phyloP scores from a whole-genome alignment of 2,888 invertebrate genomes.

The Hydrotaea cyrtoneurina region DNA sequence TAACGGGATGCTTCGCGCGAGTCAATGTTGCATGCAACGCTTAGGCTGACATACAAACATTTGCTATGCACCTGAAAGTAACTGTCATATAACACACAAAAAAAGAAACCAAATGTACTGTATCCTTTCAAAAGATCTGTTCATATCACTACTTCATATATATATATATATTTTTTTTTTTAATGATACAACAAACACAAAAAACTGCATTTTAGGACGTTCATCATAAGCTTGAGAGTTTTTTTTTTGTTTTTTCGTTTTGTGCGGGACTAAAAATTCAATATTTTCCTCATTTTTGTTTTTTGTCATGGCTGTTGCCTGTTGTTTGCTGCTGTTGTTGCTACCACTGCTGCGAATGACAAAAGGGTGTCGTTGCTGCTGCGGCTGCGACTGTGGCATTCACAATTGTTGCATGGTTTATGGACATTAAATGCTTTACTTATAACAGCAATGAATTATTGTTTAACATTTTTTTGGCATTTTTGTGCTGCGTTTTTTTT shows the following conservation, averaged over 20 bases:
- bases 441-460: slow-evolving; percentile 65
- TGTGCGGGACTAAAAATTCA: neutral
- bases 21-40: slow-evolving; percentile 19
- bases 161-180: neutral
- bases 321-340: neutral
- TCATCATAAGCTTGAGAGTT: slow-evolving; percentile 13
- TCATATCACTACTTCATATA: neutral
- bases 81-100: slow-evolving; percentile 26
- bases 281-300: slow-evolving; percentile 12
- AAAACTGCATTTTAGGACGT: neutral
- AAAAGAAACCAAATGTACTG: neutral
- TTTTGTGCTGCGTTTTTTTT: neutral
- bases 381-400: slow-evolving; percentile 39
- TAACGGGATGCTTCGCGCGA: slow-evolving; percentile 36
- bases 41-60: neutral
- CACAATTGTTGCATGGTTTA: slow-evolving; percentile 59
- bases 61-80: slow-evolving; percentile 52
- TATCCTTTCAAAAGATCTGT: slow-evolving; percentile 23
- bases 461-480: slow-evolving; percentile 36
- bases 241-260: slow-evolving; percentile 1
- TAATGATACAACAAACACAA: slow-evolving; percentile 31
- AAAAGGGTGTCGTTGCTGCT: slow-evolving; percentile 59
- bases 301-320: slow-evolving; percentile 17
- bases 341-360: slow-evolving; percentile 33
- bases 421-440: slow-evolving; percentile 64